Percentiles rank a stretch among this genome's conserved stretches.
These are phyloP conservation scores for Mylabris sibirica DNA, from an alignment of 2,888 invertebrate genomes.

Conservation along the genomic window DNA sequence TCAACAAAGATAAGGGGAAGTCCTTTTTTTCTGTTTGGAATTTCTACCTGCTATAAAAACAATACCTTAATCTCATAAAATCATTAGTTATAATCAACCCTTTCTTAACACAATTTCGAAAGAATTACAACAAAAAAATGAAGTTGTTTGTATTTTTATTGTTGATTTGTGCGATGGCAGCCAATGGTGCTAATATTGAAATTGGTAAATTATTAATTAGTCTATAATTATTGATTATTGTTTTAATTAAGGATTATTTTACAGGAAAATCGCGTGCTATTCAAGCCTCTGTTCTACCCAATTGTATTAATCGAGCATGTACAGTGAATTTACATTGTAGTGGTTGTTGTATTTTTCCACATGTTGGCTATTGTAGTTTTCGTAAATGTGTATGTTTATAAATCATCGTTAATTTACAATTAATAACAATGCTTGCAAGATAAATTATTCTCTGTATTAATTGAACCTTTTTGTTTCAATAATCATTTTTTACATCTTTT, in stretches of 20 bases:
- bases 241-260: neutral
- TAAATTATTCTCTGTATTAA: too few species aligned
- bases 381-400: conserved; percentile 16
- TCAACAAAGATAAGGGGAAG: too few species aligned
- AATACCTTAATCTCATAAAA: neutral
- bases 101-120: neutral
- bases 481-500: too few species aligned
- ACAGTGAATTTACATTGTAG: conserved; percentile 17
- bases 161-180: neutral
- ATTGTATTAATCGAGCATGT: conserved; percentile 17
- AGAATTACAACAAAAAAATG: neutral
- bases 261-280: neutral
- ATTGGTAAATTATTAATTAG: neutral
- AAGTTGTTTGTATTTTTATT: neutral
- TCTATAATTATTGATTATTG: neutral
- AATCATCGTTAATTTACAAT: neutral
- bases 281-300: neutral
- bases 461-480: too few species aligned
- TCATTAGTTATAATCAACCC: neutral
- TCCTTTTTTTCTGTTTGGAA: too few species aligned
- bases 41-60: neutral
- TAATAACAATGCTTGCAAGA: too few species aligned
- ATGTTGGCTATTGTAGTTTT: conserved; percentile 15
- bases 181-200: neutral
- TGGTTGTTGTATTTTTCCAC: conserved; percentile 24